Evolutionary conservation across 2,797 vertebrate species (phyloP).

Genomic region (Phyllotis vaccarum): DNA sequence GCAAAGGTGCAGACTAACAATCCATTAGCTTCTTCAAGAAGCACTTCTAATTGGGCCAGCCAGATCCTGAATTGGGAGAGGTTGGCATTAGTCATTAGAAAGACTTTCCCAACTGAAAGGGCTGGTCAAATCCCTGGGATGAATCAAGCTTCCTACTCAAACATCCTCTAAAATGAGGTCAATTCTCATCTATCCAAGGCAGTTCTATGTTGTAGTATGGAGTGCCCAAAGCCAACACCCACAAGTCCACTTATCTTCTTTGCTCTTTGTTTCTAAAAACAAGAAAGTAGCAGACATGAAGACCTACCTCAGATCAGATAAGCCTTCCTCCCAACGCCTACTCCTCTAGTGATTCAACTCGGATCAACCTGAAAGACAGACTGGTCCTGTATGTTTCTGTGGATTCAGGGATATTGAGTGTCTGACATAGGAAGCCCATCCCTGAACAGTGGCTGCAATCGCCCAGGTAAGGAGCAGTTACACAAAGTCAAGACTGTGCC

Average conservation of each 20-base stretch:
- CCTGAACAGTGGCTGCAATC: neutral
- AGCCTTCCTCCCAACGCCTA: neutral
- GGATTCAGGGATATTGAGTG: neutral
- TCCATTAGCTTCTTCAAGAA: slow-evolving; percentile 57
- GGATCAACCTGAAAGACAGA: neutral
- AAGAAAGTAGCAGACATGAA: neutral
- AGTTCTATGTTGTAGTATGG: rapidly evolving
- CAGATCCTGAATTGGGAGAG: neutral
- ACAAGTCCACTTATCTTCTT: neutral
- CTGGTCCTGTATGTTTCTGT: neutral
- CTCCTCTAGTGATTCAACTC: neutral
- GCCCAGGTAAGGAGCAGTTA: neutral
- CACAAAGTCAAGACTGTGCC: neutral
- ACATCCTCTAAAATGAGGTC: neutral
- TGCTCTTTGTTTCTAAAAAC: neutral
- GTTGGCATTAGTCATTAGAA: slow-evolving; percentile 9
- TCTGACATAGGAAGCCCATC: neutral
- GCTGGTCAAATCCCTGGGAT: neutral
- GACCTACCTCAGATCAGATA: neutral
- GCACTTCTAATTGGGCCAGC: neutral
- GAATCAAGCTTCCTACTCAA: neutral
- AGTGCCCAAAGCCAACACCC: neutral
- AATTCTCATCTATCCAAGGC: neutral
- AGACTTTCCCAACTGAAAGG: neutral
- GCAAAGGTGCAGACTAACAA: slow-evolving; percentile 28